These are phyloP conservation scores for Pilophorus perplexus DNA, from an alignment of 2,888 invertebrate species.

Conservation along the genomic window DNA sequence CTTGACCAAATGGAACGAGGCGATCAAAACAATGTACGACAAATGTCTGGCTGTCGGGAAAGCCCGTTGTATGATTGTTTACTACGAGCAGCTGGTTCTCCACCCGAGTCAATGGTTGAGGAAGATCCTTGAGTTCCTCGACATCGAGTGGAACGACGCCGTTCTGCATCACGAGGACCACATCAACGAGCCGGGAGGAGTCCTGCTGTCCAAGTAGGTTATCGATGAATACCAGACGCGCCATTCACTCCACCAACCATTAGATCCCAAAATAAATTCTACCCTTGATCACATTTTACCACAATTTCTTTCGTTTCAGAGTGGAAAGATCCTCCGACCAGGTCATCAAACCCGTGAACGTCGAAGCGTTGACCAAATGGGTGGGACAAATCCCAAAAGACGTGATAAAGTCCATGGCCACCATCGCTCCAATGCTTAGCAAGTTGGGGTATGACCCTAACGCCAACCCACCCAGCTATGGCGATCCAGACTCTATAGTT, in stretches of 20 bases:
- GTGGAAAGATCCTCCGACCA: slow-evolving; percentile 97
- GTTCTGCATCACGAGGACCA: slow-evolving; percentile 97
- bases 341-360: slow-evolving; percentile 96
- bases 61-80: slow-evolving; percentile 64
- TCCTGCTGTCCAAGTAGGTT: slow-evolving; percentile 88
- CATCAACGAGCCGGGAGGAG: slow-evolving; percentile 92
- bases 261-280: too few species aligned
- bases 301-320: too few species aligned
- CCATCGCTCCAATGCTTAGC: slow-evolving; percentile 91
- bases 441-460: slow-evolving; percentile 92
- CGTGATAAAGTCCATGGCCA: slow-evolving; percentile 87
- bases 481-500: slow-evolving; percentile 73
- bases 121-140: slow-evolving; percentile 81
- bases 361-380: slow-evolving; percentile 92
- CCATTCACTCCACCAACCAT: too few species aligned
- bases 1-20: slow-evolving; percentile 94
- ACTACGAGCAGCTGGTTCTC: slow-evolving; percentile 95
- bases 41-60: slow-evolving; percentile 68
- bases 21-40: slow-evolving; percentile 89
- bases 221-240: too few species aligned
- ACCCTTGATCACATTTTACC: too few species aligned
- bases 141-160: slow-evolving; percentile 90
- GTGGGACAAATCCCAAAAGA: slow-evolving; percentile 86
- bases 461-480: slow-evolving; percentile 94
- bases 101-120: slow-evolving; percentile 88